Percentiles rank a stretch among this genome's conserved stretches.
Evolutionary conservation across 2,797 vertebrate genomes (phyloP).

Genomic region (Crocidura indochinensis): DNA sequence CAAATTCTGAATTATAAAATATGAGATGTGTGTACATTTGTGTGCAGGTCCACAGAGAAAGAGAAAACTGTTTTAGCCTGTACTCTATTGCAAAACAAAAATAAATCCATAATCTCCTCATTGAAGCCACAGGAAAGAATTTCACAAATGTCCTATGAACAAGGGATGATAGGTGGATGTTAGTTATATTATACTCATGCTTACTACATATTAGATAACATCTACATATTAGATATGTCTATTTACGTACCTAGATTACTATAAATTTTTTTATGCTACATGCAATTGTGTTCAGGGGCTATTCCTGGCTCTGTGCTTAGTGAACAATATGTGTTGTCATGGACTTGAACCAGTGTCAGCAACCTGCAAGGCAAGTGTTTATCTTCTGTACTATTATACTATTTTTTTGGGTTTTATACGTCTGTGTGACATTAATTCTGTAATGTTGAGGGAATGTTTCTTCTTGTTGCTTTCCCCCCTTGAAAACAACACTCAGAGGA

Average conservation of each 20-base stretch:
- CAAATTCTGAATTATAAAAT: slow-evolving; percentile 33
- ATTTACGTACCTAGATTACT: too few relatives aligned
- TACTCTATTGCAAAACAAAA: slow-evolving; percentile 17
- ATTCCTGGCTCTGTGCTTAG: too few relatives aligned
- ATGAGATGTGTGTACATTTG: slow-evolving; percentile 9
- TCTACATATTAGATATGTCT: too few relatives aligned
- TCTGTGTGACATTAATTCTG: background rate
- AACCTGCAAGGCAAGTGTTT: too few relatives aligned
- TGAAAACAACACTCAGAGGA: too few relatives aligned
- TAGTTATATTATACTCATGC: background rate
- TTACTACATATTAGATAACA: background rate
- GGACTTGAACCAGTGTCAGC: too few relatives aligned
- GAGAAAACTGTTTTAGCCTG: background rate
- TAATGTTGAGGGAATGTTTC: slow-evolving; percentile 40
- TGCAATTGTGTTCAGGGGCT: too few relatives aligned
- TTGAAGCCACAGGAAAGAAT: background rate
- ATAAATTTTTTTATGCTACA: too few relatives aligned
- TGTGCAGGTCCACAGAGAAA: background rate
- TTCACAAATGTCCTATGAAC: slow-evolving; percentile 1
- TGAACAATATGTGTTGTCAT: too few relatives aligned
- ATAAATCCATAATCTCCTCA: background rate
- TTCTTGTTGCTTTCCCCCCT: too few relatives aligned
- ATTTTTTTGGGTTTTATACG: background rate
- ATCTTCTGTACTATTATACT: too few relatives aligned
- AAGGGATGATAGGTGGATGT: background rate